Conservation (phyloP, 2,888 invertebrate species). For the Noctua janthina region DNA sequence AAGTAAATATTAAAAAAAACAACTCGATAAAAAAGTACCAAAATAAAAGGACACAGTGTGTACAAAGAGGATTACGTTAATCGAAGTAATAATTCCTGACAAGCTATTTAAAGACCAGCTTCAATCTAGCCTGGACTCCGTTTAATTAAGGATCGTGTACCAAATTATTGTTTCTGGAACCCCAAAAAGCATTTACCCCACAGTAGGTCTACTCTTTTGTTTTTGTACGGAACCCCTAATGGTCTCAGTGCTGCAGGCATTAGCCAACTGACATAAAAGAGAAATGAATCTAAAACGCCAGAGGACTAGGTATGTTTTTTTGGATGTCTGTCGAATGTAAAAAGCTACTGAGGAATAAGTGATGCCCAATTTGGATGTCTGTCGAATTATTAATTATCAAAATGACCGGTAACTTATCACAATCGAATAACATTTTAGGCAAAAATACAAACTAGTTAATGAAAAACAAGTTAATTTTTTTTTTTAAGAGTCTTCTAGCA, state of each 20-base stretch:
- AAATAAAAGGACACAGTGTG: background rate
- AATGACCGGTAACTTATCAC: background rate
- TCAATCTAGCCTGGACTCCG: background rate
- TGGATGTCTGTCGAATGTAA: background rate
- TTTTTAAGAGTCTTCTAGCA: too few relatives aligned
- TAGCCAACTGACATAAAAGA: constrained; percentile 34
- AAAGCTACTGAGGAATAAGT: background rate
- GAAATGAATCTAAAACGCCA: constrained; percentile 12
- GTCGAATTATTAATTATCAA: background rate
- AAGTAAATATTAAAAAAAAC: too few relatives aligned
- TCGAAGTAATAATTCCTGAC: background rate
- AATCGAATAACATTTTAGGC: background rate
- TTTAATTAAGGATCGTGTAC: constrained; percentile 4
- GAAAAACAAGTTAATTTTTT: too few relatives aligned
- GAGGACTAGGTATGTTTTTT: constrained; percentile 1
- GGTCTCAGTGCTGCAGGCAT: constrained; percentile 24
- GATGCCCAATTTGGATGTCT: background rate
- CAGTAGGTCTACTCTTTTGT: background rate
- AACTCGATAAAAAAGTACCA: background rate
- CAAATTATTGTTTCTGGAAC: constrained; percentile 13
- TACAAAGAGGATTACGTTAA: background rate
- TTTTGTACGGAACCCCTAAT: constrained; percentile 42
- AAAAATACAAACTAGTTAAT: background rate
- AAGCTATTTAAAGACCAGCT: background rate
- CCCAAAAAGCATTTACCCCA: background rate